Base-by-base conservation (phyloP, 2,888 invertebrate species). In the Dryobotodes eremita region DNA sequence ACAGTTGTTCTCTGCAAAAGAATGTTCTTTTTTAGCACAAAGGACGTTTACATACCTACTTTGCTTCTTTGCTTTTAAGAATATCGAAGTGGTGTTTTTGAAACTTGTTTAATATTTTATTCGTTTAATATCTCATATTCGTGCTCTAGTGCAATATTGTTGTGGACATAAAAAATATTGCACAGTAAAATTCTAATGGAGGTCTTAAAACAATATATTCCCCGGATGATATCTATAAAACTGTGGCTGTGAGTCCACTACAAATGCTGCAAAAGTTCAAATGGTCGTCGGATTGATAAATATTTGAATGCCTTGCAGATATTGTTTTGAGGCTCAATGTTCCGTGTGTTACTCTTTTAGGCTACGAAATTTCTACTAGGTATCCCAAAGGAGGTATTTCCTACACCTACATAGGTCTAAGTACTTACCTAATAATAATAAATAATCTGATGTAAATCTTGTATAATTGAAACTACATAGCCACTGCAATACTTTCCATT, bases 1-100 rank as follows among this genome's bases (percentile, higher is more conserved):
- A 75, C 83, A 82, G 75, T 85, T 85, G 78, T 71, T 82, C 75
- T 50, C 68, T 13, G 73, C 8, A 62, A 75, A 66, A 71, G 13
- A 71, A 65, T 75, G 50, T 42, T 53, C 13, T 15, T 84, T 80
- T 85, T 84, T 71, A 46, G 13, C 68, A 71, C 71, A 74, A 64
- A 36, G 42, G 57, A 50, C 6, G 31, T 57, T 48, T 55, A 46
- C 70, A 20, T 57, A 36, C 55, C 36, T n/a, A 42, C 36, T 59
- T 36, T 42, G 61, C 46, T 80, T 73, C 36, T 59, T 36, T 42
- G 61, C 46, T 80, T 73, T 53, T 46, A 61, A 57, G 50, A 57
- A 65, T 73, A 73, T 84, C 59, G 17, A 55, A 73, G 7, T 50
- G 36, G 10, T 53, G 20, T 31, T 78, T 66, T 72, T 83, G 72